Base-by-base conservation (phyloP, 2,113 vertebrate species). In the Xiphophorus couchianus region DNA sequence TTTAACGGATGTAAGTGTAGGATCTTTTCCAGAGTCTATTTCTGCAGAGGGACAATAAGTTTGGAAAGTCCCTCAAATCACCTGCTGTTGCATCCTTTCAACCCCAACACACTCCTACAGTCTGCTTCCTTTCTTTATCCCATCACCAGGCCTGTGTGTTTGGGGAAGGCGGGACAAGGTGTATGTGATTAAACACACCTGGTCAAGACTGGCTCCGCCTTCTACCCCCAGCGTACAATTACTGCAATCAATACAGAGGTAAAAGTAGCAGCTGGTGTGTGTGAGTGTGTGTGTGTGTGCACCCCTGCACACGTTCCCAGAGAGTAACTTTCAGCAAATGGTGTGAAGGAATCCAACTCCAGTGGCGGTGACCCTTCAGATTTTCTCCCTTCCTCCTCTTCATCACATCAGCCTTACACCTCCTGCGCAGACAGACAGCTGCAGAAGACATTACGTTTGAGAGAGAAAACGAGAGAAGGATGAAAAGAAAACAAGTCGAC, bases 281-380 rank as follows among this genome's bases (percentile, higher is more conserved):
- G 71, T 42, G 39, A 0, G 39, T 42, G 39, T 0, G 39, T 42
- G 13, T 3, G 12, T 12, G 9, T 42, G 3, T 14, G 39, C 28
- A 28, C 28, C 28, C 28, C 28, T 42, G 48, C 62, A 76, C 74
- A 76, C 54, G 51, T 86, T 90, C 78, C 51, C 78, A 83, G 74
- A 72, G 29, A 69, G 64, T 80, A 76, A 78, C 81, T 88, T 83
- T 88, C 86, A 89, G 75, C 84, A 90, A 86, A 82, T 80, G 87
- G 81, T 91, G 88, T 90, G 81, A 85, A 85, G 86, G 90, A 92
- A 94, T 89, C 80, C 70, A 82, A 83, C 78, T 81, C 82, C 74
- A 83, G 84, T 64, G 70, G 78, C 60, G 15, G 73, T 68, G 81
- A 84, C 76, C 83, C 69, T 72, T 75, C 71, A 76, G 71, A 82